These are phyloP conservation scores for Dinocampus coccinellae DNA, from an alignment of 2,888 invertebrate species.

Conservation along the genomic window DNA sequence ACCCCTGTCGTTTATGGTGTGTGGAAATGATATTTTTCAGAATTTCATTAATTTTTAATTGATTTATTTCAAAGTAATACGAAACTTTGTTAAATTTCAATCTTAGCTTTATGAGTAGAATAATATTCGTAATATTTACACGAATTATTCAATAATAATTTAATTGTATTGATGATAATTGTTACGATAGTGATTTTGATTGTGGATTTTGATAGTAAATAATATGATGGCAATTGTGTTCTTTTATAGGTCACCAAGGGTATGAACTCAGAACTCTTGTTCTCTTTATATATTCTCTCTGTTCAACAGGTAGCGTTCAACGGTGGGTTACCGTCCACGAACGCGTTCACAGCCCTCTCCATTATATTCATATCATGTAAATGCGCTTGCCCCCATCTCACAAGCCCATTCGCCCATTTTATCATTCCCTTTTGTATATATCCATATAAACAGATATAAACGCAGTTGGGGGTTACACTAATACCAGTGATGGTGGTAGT, in stretches of 20 bases:
- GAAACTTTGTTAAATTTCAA: not conserved
- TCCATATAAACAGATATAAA: not conserved
- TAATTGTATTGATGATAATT: not conserved
- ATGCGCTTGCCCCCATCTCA: constrained; percentile 56
- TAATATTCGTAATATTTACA: not conserved
- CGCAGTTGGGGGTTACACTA: not conserved
- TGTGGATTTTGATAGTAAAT: not conserved
- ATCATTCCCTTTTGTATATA: not conserved
- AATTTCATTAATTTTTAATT: not conserved
- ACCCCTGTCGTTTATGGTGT: not conserved
- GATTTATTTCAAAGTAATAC: too few species aligned
- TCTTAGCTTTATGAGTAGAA: too few species aligned
- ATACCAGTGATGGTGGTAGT: too few species aligned
- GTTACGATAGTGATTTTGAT: not conserved
- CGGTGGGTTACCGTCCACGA: constrained; percentile 50
- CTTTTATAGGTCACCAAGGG: constrained; percentile 60
- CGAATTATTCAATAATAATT: not conserved
- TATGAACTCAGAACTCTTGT: constrained; percentile 50
- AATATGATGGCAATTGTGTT: constrained; percentile 38
- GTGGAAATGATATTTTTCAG: not conserved
- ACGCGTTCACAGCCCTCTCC: constrained; percentile 55
- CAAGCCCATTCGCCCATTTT: constrained; percentile 26
- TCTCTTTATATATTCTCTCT: constrained; percentile 36
- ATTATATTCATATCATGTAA: constrained; percentile 70
- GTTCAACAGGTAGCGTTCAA: constrained; percentile 67